Evolutionary conservation across 2,888 invertebrate species (phyloP).

Genomic region (Drosophila merina): DNA sequence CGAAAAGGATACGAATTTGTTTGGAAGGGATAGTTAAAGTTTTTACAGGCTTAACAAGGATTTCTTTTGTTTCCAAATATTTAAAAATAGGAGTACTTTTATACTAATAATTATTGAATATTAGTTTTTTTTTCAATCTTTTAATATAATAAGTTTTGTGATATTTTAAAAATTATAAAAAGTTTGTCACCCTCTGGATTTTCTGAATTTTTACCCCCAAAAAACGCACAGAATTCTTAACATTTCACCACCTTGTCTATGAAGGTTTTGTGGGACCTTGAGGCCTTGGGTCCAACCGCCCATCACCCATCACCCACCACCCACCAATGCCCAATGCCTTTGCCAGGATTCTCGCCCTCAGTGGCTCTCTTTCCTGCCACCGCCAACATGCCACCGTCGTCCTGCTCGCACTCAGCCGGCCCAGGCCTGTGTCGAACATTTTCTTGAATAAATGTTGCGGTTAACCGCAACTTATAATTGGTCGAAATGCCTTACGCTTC

Average conservation of each 20-base stretch:
- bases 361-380: constrained; percentile 12
- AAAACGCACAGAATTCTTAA: constrained; percentile 26
- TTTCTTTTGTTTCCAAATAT: no score
- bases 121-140: no score
- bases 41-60: no score
- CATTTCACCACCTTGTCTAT: constrained; percentile 29
- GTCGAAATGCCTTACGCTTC: constrained; percentile 80
- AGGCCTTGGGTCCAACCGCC: not conserved
- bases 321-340: constrained; percentile 25
- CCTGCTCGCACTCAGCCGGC: constrained; percentile 48
- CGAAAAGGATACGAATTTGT: not conserved
- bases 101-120: no score
- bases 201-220: constrained; percentile 2
- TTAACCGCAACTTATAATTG: constrained; percentile 84
- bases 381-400: constrained; percentile 32
- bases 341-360: constrained; percentile 18
- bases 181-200: not conserved
- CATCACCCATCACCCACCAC: constrained; percentile 13
- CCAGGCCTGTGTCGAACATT: constrained; percentile 70
- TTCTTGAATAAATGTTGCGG: constrained; percentile 84
- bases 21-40: not conserved
- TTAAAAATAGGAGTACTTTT: no score
- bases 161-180: no score
- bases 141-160: no score
- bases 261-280: constrained; percentile 4